phyloP scores from a whole-genome alignment of 2,113 vertebrate genomes.

The Zootoca vivipara region DNA sequence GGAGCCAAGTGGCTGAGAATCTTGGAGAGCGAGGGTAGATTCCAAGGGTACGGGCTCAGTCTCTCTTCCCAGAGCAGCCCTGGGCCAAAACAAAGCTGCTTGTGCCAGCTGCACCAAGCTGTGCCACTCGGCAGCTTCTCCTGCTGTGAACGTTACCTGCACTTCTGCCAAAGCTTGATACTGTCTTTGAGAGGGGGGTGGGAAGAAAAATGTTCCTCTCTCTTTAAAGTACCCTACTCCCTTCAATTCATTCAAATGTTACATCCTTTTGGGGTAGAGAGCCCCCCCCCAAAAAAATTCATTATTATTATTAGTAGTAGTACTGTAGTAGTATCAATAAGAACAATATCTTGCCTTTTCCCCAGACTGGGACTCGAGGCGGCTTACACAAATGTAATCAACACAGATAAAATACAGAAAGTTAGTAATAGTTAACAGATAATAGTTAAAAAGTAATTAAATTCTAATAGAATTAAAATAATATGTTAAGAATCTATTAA shows the following conservation, averaged over 20 bases:
- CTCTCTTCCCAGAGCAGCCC: constrained; percentile 71
- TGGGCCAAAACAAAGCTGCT: constrained; percentile 70
- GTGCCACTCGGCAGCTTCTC: constrained; percentile 40
- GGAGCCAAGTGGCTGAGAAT: constrained; percentile 72
- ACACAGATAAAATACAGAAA: no score
- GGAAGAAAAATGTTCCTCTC: neutral
- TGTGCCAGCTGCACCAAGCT: constrained; percentile 69
- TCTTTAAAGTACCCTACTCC: constrained; percentile 12
- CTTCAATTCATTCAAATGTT: constrained; percentile 11
- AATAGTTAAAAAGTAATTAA: no score
- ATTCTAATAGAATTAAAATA: no score
- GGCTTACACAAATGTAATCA: no score
- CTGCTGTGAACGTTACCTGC: neutral
- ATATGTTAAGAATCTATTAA: no score
- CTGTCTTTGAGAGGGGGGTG: neutral
- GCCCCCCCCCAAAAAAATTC: neutral
- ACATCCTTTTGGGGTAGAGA: neutral
- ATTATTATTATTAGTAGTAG: no score
- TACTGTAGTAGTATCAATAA: no score
- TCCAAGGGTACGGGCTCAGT: constrained; percentile 72
- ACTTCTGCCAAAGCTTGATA: constrained; percentile 31
- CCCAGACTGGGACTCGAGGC: no score
- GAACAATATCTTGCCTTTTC: no score
- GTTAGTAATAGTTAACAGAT: no score
- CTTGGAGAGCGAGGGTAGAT: constrained; percentile 67